phyloP scores from a whole-genome alignment of 2,888 invertebrate genomes.

The Neuroscelio doddi region DNA sequence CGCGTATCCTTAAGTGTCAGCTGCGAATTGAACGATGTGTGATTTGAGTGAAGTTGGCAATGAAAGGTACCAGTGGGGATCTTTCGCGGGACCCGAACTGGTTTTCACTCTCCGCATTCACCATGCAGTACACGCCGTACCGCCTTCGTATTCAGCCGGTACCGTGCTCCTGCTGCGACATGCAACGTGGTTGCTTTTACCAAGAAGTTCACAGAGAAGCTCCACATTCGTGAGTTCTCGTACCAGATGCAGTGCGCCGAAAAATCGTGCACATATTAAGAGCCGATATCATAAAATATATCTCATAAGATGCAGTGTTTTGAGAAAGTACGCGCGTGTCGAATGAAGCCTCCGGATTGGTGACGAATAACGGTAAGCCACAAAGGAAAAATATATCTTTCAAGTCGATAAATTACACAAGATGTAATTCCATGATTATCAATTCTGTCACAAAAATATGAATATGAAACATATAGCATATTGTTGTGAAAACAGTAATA shows the following conservation, averaged over 20 bases:
- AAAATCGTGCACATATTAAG: neutral
- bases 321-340: conserved; percentile 39
- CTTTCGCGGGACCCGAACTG: conserved; percentile 44
- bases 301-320: conserved; percentile 29
- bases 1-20: conserved; percentile 31
- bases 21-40: conserved; percentile 29
- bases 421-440: too few species aligned
- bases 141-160: conserved; percentile 54
- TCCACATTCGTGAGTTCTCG: too few species aligned
- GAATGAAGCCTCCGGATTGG: conserved; percentile 44
- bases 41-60: conserved; percentile 57
- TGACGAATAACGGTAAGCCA: conserved; percentile 46
- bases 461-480: too few species aligned
- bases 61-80: conserved; percentile 56
- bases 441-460: too few species aligned
- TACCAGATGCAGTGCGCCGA: neutral
- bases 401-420: too few species aligned
- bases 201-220: too few species aligned
- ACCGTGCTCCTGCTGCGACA: conserved; percentile 45
- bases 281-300: too few species aligned
- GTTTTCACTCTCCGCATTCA: conserved; percentile 67
- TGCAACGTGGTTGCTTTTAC: conserved; percentile 36
- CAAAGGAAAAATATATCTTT: neutral
- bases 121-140: conserved; percentile 49
- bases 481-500: too few species aligned